These are phyloP conservation scores for Scelioninae gen. 1 DNA, from an alignment of 2,888 invertebrate species.

Conservation along the genomic window DNA sequence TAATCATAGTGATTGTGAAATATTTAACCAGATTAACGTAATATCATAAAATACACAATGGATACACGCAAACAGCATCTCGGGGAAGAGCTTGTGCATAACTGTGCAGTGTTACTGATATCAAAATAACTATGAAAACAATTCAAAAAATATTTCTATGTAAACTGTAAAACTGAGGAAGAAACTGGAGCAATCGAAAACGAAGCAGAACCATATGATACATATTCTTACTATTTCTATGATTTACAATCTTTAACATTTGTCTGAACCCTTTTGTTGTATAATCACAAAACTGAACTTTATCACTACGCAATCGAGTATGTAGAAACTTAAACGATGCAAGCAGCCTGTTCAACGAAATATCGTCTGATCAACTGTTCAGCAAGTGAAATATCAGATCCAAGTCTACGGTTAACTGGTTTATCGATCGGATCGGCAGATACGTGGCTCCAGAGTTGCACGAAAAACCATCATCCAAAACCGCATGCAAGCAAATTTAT, in stretches of 20 bases:
- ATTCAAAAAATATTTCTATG: neutral
- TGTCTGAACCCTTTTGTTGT: too few relatives aligned
- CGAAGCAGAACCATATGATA: constrained; percentile 25
- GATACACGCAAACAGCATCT: constrained; percentile 50
- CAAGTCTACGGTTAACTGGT: constrained; percentile 55
- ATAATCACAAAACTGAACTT: neutral
- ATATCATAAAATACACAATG: neutral
- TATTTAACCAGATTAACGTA: constrained; percentile 29
- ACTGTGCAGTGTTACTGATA: constrained; percentile 61
- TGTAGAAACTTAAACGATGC: constrained; percentile 32
- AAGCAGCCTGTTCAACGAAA: constrained; percentile 72
- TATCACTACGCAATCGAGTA: too few relatives aligned
- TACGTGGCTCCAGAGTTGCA: constrained; percentile 66
- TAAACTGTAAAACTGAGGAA: constrained; percentile 36
- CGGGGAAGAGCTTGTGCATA: constrained; percentile 61
- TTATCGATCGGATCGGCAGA: constrained; percentile 71
- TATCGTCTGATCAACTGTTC: constrained; percentile 57
- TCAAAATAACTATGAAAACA: constrained; percentile 36
- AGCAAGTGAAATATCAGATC: constrained; percentile 2
- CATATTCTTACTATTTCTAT: neutral
- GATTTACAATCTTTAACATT: too few relatives aligned
- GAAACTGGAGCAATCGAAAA: constrained; percentile 47
- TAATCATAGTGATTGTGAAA: constrained; percentile 10
- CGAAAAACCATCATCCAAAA: constrained; percentile 20
- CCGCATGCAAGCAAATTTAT: constrained; percentile 50